phyloP scores from a whole-genome alignment of 2,113 vertebrate genomes.

The Nycticorax nycticorax region DNA sequence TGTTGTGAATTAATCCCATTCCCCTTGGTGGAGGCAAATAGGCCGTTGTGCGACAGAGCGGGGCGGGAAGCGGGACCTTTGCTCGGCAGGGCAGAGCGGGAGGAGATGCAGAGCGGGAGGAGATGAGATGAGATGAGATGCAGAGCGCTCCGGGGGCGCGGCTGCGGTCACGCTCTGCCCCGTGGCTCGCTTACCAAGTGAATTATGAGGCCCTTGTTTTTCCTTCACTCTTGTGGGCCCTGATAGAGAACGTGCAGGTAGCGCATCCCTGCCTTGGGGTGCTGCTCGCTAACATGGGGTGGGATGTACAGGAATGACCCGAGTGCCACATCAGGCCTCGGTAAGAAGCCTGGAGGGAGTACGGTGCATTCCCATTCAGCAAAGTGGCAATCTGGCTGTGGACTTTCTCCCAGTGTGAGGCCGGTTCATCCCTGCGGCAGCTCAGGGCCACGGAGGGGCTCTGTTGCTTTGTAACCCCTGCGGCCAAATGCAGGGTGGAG shows the following conservation, averaged over 20 bases:
- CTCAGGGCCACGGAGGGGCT: not conserved
- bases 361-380: accelerated
- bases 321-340: accelerated
- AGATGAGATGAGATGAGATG: too few relatives aligned
- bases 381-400: not conserved
- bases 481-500: not conserved
- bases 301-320: not conserved
- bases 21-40: not conserved
- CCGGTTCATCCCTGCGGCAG: not conserved
- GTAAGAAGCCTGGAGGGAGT: not conserved
- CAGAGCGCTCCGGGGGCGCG: accelerated
- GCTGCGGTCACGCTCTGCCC: not conserved
- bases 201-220: not conserved
- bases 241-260: not conserved
- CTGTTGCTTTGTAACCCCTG: not conserved
- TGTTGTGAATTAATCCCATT: accelerated
- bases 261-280: too few relatives aligned
- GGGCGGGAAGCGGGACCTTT: not conserved
- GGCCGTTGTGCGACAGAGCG: accelerated
- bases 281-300: too few relatives aligned
- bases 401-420: accelerated
- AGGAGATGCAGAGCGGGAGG: not conserved
- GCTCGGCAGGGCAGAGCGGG: not conserved
- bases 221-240: not conserved
- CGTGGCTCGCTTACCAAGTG: accelerated